A percentile compares a stretch with the other conserved stretches of the same genome.
Conservation (phyloP, 2,888 invertebrate species). For the Lagria hirta region DNA sequence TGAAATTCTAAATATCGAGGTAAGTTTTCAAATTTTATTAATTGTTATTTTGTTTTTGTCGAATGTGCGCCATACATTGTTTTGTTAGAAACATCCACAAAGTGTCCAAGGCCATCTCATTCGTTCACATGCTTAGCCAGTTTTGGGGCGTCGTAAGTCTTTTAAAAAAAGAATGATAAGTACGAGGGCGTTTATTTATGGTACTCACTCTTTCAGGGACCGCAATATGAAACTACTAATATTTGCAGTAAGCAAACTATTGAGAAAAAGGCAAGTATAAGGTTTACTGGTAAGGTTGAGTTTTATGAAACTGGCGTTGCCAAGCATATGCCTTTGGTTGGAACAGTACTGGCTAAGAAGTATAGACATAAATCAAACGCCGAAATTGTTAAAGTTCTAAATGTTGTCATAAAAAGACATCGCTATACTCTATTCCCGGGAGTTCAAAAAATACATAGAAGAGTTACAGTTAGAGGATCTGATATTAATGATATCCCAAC, state of each 20-base stretch:
- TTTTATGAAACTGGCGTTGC: conserved; percentile 67
- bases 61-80: conserved; percentile 29
- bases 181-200: conserved; percentile 38
- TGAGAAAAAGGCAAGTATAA: conserved; percentile 65
- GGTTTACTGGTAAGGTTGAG: conserved; percentile 67
- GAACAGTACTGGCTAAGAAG: conserved; percentile 60
- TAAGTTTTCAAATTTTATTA: conserved; percentile 44
- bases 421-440: conserved; percentile 65
- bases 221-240: conserved; percentile 57
- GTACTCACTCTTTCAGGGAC: conserved; percentile 55
- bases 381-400: conserved; percentile 58
- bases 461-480: conserved; percentile 63
- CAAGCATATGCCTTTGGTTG: conserved; percentile 62
- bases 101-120: conserved; percentile 23
- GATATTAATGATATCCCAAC: conserved; percentile 68
- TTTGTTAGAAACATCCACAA: conserved; percentile 29
- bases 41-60: conserved; percentile 7
- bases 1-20: conserved; percentile 68
- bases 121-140: conserved; percentile 21
- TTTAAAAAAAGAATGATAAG: conserved; percentile 33
- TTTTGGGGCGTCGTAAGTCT: conserved; percentile 51
- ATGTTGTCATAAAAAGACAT: conserved; percentile 59
- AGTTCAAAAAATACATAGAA: conserved; percentile 63
- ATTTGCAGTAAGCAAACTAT: conserved; percentile 51
- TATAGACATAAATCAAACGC: conserved; percentile 57